Percentiles rank a stretch among this genome's conserved stretches.
Evolutionary conservation across 2,797 vertebrate genomes (phyloP).

Genomic region (Buphagus erythrorhynchus): DNA sequence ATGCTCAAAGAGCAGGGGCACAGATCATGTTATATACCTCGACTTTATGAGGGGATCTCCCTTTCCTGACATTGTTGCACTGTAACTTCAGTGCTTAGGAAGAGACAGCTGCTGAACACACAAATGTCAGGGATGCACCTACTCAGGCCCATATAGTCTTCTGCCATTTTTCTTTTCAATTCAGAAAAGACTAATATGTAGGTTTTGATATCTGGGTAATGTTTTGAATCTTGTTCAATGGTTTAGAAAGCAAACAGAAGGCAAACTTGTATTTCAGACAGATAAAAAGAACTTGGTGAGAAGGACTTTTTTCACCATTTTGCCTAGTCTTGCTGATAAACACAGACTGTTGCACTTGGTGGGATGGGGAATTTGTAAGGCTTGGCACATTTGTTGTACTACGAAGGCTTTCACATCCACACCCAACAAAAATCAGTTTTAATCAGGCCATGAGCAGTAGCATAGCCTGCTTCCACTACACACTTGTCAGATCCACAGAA

Average conservation of each 20-base stretch:
- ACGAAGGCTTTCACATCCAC: background rate
- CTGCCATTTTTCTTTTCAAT: background rate
- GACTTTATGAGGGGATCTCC: accelerated
- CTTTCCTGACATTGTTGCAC: background rate
- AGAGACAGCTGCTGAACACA: background rate
- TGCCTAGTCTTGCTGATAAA: background rate
- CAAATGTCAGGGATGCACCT: background rate
- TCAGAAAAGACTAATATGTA: background rate
- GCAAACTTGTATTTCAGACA: background rate
- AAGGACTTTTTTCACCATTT: background rate
- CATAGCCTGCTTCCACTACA: background rate
- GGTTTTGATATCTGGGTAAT: background rate
- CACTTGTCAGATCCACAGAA: background rate
- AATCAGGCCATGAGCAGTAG: background rate
- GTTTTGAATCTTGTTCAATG: background rate
- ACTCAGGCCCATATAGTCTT: background rate
- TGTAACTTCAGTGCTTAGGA: background rate
- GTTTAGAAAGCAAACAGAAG: background rate
- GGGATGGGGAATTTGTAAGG: background rate
- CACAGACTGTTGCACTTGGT: background rate
- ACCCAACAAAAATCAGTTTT: background rate
- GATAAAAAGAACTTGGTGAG: background rate
- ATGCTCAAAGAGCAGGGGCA: background rate
- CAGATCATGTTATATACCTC: accelerated
- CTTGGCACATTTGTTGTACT: background rate